These are phyloP conservation scores for Platycnemis pennipes DNA, from an alignment of 2,888 invertebrate genomes.

Conservation along the genomic window DNA sequence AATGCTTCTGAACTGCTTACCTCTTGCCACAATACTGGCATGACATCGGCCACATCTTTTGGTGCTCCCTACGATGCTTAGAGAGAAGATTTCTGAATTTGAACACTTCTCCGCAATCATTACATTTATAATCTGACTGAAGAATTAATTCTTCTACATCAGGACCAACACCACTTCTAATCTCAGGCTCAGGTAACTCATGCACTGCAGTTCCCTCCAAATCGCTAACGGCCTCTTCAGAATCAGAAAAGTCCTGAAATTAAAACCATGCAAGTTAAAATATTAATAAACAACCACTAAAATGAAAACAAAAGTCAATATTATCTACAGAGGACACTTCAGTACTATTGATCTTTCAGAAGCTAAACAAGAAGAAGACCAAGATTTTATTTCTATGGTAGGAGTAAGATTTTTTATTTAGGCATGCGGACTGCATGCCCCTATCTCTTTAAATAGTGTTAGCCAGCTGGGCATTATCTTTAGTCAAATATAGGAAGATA, in stretches of 20 bases:
- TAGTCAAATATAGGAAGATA: no score
- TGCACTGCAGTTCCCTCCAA: not conserved
- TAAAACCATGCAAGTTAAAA: no score
- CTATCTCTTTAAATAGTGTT: no score
- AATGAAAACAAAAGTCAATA: no score
- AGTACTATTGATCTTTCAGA: no score
- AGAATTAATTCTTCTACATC: not conserved
- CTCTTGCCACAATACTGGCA: not conserved
- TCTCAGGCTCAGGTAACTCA: not conserved
- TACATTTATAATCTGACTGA: not conserved
- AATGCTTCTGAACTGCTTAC: not conserved
- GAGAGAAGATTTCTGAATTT: not conserved
- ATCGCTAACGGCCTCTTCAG: not conserved
- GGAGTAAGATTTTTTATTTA: no score
- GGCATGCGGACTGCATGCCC: no score
- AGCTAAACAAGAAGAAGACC: no score
- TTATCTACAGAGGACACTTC: no score
- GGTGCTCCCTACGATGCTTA: not conserved
- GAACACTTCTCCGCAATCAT: not conserved
- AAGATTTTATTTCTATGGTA: no score
- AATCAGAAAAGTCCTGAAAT: not conserved
- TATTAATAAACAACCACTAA: no score
- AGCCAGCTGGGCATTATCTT: no score
- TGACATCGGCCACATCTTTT: not conserved
- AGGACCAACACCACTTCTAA: not conserved